Evolutionary conservation across 2,797 vertebrate genomes (phyloP), one percentile per base, ranked within the genome.

Genomic region (Nyctibius grandis): DNA sequence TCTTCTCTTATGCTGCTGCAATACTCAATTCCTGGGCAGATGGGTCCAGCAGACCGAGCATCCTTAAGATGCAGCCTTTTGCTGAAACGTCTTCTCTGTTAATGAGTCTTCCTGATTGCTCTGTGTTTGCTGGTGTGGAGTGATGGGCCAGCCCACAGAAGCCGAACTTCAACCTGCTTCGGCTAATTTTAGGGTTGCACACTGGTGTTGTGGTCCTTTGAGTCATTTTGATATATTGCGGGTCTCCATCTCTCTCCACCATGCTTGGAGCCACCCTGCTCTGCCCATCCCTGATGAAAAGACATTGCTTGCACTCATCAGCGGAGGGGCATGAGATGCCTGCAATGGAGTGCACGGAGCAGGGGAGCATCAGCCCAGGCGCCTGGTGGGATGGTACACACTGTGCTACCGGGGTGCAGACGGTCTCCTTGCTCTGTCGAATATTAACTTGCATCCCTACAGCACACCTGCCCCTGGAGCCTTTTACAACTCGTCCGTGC

Each of bases 311-410:
- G 15, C 4, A 17, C 4, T 31, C 31, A 2, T 8, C 11, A 7
- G 7, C 1, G 10, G 38, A 14, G 18, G 11, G 44, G 11, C 6
- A 6, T 6, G 59, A 64, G 74, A 6, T 31, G 31, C 26, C 6
- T 8, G 2, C 2, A 12, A 5, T 4, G 11, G 57, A 78, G 57
- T 5, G 8, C 22, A 9, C 0, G 1, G 15, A 31, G 26, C 1
- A 5, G 50, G 6, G 18, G 54, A 68, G 16, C 40, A 20, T 18
- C 56, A 56, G 47, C 38, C n/a, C 1, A 1, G 40, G 44, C 0
- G 6, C 31, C 29, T 0, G 0, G 5, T 22, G 40, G 38, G 38
- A 9, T 4, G 29, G 36, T 25, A 9, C 5, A 1, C 0, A 19
- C 77, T 5, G 19, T 48, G 73, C 82, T 80, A 12, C 6, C 0